Percentiles rank a stretch among this genome's conserved stretches.
These are phyloP conservation scores for Nasonia vitripennis DNA, from an alignment of 1,140 invertebrate species.

Conservation along the genomic window DNA sequence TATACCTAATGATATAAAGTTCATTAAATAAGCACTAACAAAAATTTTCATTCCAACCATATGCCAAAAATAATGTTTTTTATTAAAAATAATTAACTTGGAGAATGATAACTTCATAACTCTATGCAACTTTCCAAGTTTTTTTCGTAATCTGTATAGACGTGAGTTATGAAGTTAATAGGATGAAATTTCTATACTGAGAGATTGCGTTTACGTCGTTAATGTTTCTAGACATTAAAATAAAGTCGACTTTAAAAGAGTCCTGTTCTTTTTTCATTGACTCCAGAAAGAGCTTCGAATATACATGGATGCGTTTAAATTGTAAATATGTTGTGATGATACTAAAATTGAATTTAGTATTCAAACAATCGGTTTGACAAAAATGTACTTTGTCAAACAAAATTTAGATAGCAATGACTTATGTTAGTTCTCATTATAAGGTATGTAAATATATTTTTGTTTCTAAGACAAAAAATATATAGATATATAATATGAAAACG, in stretches of 20 bases:
- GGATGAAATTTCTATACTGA: conserved; percentile 35
- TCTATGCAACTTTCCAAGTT: neutral
- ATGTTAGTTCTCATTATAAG: neutral
- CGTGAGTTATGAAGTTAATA: conserved; percentile 18
- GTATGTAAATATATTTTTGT: conserved; percentile 18
- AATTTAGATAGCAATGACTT: conserved; percentile 24
- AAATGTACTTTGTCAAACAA: conserved; percentile 5
- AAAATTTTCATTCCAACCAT: neutral
- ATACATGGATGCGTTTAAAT: neutral
- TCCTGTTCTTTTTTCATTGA: conserved; percentile 7
- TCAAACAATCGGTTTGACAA: conserved; percentile 5
- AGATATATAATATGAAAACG: neutral
- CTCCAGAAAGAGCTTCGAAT: neutral
- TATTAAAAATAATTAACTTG: neutral
- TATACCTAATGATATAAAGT: neutral
- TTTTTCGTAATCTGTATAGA: neutral
- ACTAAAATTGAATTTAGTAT: conserved; percentile 16
- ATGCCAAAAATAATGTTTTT: neutral
- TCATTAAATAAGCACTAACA: too few relatives aligned
- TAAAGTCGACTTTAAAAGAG: conserved; percentile 37
- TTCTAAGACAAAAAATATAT: conserved; percentile 5
- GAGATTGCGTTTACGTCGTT: conserved; percentile 40
- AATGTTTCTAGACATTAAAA: conserved; percentile 42
- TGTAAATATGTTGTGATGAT: conserved; percentile 38
- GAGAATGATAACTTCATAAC: neutral